These are phyloP conservation scores for Rhyacophila evoluta DNA, from an alignment of 2,888 invertebrate species.

Conservation along the genomic window DNA sequence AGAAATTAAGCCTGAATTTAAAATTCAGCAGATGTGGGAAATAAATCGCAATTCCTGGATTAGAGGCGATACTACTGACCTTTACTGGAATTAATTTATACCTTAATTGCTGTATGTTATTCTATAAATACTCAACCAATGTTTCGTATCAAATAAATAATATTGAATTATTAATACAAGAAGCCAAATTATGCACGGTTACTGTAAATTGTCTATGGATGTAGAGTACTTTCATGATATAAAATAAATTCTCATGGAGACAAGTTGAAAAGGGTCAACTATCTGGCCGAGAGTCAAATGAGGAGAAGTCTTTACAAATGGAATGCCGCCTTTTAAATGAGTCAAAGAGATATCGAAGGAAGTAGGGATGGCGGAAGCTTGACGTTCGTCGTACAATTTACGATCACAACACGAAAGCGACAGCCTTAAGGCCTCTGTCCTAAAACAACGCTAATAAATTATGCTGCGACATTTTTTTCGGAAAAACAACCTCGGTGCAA, in stretches of 20 bases:
- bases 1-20: no score
- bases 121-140: no score
- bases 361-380: background rate
- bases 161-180: no score
- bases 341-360: slow-evolving; percentile 23
- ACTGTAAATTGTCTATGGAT: background rate
- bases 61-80: no score
- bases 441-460: slow-evolving; percentile 38
- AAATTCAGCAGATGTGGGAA: no score
- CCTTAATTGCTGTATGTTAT: no score
- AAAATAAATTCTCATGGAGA: slow-evolving; percentile 4
- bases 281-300: slow-evolving; percentile 23
- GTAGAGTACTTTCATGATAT: background rate
- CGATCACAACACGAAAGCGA: slow-evolving; percentile 27
- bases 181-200: background rate
- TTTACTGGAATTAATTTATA: no score
- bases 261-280: slow-evolving; percentile 25
- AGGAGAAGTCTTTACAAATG: slow-evolving; percentile 25
- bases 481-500: background rate
- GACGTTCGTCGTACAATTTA: slow-evolving; percentile 21
- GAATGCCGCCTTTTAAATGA: slow-evolving; percentile 25
- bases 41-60: no score
- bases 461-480: slow-evolving; percentile 11
- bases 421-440: background rate
- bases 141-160: no score